phyloP scores from a whole-genome alignment of 2,888 invertebrate genomes.

The Fabriciana adippe region DNA sequence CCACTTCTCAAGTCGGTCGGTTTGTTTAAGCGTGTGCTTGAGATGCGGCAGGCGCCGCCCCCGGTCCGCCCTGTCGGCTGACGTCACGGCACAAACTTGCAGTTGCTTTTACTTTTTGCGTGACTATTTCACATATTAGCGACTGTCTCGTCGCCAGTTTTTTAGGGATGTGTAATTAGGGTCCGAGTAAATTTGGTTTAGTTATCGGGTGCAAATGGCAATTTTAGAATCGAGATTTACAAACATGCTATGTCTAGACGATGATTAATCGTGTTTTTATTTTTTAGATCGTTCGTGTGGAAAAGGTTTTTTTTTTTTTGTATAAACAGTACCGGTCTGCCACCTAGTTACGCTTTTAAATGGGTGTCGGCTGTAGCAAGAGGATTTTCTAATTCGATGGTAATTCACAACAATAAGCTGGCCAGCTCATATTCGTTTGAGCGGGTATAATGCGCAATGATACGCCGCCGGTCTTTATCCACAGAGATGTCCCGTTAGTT shows the following conservation, averaged over 20 bases:
- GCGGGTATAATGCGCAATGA: constrained; percentile 76
- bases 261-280: constrained; percentile 41
- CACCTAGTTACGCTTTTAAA: constrained; percentile 77
- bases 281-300: constrained; percentile 25
- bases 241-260: constrained; percentile 54
- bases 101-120: constrained; percentile 70
- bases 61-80: constrained; percentile 75
- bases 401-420: constrained; percentile 72
- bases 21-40: constrained; percentile 52
- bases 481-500: constrained; percentile 63
- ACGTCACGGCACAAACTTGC: constrained; percentile 71
- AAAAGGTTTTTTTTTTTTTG: constrained; percentile 41
- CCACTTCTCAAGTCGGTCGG: constrained; percentile 61
- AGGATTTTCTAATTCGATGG: constrained; percentile 73
- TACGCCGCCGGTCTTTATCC: constrained; percentile 69
- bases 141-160: constrained; percentile 81
- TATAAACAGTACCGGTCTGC: constrained; percentile 58
- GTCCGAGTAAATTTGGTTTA: constrained; percentile 65
- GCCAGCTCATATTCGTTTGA: constrained; percentile 60
- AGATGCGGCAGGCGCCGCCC: constrained; percentile 70
- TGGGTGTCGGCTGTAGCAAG: constrained; percentile 61
- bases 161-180: constrained; percentile 75
- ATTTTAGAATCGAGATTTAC: constrained; percentile 51
- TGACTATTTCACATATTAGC: constrained; percentile 72
- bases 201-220: constrained; percentile 61